Evolutionary conservation across 2,797 vertebrate genomes (phyloP), one percentile per base, ranked within the genome.

Genomic region (Rhadinocentrus ornatus): DNA sequence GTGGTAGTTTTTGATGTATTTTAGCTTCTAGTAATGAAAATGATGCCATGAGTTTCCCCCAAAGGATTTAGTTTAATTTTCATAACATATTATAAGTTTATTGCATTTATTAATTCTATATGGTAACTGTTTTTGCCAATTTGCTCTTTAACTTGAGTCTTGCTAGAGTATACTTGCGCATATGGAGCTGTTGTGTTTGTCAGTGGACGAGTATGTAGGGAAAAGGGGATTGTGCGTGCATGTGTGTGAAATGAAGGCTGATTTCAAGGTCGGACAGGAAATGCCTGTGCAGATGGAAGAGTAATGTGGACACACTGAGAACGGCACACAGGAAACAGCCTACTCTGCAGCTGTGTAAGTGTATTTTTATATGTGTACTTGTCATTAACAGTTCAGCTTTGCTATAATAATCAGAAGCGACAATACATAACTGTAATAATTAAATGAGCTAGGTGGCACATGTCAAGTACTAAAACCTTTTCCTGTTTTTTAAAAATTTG

Each of bases 221-320:
- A 82, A 86, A 77, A 50, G 37, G 48, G 66, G 70, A 68, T 65
- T 63, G 62, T 52, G 73, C 66, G 71, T 72, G 78, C 70, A 20
- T 77, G 63, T 75, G 55, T 88, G 81, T 79, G 62, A 76, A 67
- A 44, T 70, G 71, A 76, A 66, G 62, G 64, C 77, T 77, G 72
- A 82, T 86, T 86, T 88, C 78, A 88, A 91, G 90, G 91, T 90
- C 71, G 68, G 83, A 87, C 91, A 92, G 92, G 92, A 93, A 93
- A 93, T 91, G 92, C 88, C 88, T 88, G 86, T 56, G 78, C 91
- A 91, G 92, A 93, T 93, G 92, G 84, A 87, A 81, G 79, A 83
- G 84, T 75, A 91, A 88, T 91, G 86, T 78, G 81, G 82, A 91
- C 86, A 76, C 80, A 71, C 64, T 83, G 83, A 85, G 78, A 91